A percentile compares a stretch with the other conserved stretches of the same genome.
Conservation (phyloP, 2,113 vertebrate species). For the Synchiropus splendidus region DNA sequence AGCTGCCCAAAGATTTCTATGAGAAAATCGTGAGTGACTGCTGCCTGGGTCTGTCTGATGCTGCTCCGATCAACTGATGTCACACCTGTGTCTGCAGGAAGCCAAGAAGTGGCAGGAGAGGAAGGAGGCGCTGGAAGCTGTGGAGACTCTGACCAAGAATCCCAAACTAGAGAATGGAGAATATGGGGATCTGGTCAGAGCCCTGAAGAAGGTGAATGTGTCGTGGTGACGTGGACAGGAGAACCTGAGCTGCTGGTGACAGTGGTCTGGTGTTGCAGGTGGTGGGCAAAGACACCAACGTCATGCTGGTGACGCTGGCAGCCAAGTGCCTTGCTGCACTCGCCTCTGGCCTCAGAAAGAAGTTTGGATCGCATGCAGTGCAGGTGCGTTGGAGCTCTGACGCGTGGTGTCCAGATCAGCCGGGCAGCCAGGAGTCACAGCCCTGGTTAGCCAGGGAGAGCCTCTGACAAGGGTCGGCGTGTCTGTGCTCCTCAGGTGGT, state of each 20-base stretch:
- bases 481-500: slow-evolving; percentile 72
- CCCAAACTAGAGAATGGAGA: slow-evolving; percentile 91
- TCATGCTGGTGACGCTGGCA: slow-evolving; percentile 91
- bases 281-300: slow-evolving; percentile 94
- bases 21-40: slow-evolving; percentile 87
- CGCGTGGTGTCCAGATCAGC: no score
- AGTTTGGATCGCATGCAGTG: slow-evolving; percentile 91
- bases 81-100: slow-evolving; percentile 67
- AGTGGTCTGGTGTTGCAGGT: slow-evolving; percentile 64
- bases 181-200: slow-evolving; percentile 88
- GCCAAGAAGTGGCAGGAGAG: slow-evolving; percentile 99
- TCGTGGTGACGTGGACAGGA: no score
- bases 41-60: neutral
- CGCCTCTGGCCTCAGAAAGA: slow-evolving; percentile 88
- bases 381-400: slow-evolving; percentile 81
- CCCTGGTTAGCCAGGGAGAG: neutral
- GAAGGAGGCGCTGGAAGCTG: slow-evolving; percentile 88
- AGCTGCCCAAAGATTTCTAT: slow-evolving; percentile 97
- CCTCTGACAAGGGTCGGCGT: neutral
- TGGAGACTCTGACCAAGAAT: slow-evolving; percentile 84
- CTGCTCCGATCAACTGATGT: no score
- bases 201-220: slow-evolving; percentile 88
- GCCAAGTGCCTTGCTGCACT: slow-evolving; percentile 90
- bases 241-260: no score
- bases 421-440: no score